Conservation (phyloP, 1,140 invertebrate genomes). For the Drosophila guanche region DNA sequence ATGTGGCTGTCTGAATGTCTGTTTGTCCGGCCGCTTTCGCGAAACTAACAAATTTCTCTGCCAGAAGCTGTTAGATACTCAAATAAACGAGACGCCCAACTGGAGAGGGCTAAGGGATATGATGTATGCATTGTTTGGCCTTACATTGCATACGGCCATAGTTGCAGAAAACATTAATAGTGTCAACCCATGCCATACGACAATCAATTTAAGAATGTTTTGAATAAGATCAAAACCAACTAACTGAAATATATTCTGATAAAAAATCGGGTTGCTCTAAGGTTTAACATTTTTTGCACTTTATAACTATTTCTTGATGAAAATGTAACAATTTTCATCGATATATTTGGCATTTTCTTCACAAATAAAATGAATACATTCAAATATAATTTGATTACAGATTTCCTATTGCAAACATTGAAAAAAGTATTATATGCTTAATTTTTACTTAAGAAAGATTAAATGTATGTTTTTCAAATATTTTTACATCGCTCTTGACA, state of each 20-base stretch:
- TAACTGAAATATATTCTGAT: not conserved
- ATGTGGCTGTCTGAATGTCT: not conserved
- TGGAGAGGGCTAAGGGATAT: slow-evolving; percentile 25
- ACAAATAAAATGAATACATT: no score
- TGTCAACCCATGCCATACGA: not conserved
- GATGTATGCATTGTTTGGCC: slow-evolving; percentile 14
- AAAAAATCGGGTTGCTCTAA: not conserved
- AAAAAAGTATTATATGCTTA: no score
- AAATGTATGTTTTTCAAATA: no score
- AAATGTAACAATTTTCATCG: no score
- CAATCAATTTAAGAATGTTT: not conserved
- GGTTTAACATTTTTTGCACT: not conserved
- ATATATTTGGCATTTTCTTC: no score
- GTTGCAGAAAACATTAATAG: slow-evolving; percentile 20
- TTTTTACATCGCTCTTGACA: no score
- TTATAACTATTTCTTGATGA: not conserved
- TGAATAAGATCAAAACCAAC: no score
- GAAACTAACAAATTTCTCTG: slow-evolving; percentile 27
- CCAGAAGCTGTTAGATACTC: no score
- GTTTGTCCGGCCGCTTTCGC: not conserved
- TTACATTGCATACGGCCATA: not conserved
- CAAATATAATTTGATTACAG: no score
- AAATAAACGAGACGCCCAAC: no score
- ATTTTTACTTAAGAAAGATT: no score
- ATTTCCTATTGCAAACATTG: no score